Base-by-base conservation (phyloP, 1,140 invertebrate species). In the Trachymyrmex cornetzi region DNA sequence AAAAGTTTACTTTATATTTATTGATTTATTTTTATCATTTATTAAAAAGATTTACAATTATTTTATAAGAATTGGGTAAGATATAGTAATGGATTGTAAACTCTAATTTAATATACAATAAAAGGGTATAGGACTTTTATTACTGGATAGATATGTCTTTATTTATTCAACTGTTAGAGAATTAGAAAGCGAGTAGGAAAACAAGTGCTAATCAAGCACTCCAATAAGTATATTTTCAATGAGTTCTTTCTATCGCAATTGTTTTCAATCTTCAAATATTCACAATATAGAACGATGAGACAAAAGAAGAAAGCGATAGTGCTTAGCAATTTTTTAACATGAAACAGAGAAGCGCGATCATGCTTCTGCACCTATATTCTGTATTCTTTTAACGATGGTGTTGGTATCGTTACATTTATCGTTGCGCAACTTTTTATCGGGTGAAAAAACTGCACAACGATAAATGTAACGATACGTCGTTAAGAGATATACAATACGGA, bases 1-100 rank as follows among this genome's bases (percentile, higher is more conserved):
- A 91, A 89, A n/a, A n/a, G n/a, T n/a, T n/a, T n/a, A 44, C 55
- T 69, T 74, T 74, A 3, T 2, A 72, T 55, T 64, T n/a, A 69
- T 71, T 61, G 19, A 55, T 86, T 50, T 80, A 61, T 63, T 27
- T n/a, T 61, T 77, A 34, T 59, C 19, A 44, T 12, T 80, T 5
- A 79, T 66, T 59, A 71, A 88, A 55, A 48, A 63, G 24, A 79
- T 79, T 79, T 84, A 27, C 24, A 87, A 48, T 27, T 77, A 27
- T 48, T 55, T 27, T 14, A 44, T 50, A 71, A 79, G 19, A 50
- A 50, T 71, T 19, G 12, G 57, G 44, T 24, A 61, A 55, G 44
- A 22, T 63, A 61, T 30, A 27, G 14, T 74, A 38, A 11, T 38
- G n/a, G 30, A 38, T 48, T 30, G 4, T 63, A n/a, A 19, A 30